A percentile compares a stretch with the other conserved stretches of the same genome.
Evolutionary conservation across 2,113 vertebrate species (phyloP).

Genomic region (Malurus cyaneus): DNA sequence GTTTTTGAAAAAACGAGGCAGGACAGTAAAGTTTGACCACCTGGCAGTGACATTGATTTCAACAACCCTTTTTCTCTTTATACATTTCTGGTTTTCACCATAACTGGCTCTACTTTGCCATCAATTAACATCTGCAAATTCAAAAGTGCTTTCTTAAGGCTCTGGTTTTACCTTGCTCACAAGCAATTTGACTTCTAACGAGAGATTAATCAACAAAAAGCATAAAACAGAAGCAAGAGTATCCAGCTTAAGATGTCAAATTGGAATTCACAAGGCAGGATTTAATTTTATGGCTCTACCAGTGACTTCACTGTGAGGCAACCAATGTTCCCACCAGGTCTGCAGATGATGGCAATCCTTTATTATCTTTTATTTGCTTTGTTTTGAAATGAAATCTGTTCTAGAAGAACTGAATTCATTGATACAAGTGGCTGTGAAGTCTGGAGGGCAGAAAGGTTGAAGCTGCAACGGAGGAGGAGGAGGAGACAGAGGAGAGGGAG

Average conservation of each 20-base stretch:
- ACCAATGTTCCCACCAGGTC: background rate
- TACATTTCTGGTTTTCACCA: background rate
- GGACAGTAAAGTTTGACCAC: background rate
- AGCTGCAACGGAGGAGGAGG: background rate
- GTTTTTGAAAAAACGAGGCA: background rate
- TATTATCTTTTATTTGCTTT: background rate
- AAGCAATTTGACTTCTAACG: background rate
- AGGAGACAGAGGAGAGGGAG: background rate
- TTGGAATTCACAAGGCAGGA: background rate
- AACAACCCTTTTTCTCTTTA: background rate
- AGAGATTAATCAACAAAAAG: background rate
- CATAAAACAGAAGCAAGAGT: background rate
- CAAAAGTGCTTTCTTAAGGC: background rate
- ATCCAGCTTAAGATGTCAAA: background rate
- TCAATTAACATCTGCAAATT: background rate
- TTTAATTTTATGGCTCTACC: background rate
- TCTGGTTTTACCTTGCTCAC: background rate
- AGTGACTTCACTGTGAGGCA: background rate
- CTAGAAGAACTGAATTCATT: background rate
- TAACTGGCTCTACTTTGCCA: background rate
- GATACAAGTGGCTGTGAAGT: background rate
- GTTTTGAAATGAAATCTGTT: background rate
- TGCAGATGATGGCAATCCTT: background rate
- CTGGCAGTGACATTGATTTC: background rate
- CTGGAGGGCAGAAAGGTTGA: background rate